phyloP scores from a whole-genome alignment of 1,140 invertebrate species.

The Myzus persicae region DNA sequence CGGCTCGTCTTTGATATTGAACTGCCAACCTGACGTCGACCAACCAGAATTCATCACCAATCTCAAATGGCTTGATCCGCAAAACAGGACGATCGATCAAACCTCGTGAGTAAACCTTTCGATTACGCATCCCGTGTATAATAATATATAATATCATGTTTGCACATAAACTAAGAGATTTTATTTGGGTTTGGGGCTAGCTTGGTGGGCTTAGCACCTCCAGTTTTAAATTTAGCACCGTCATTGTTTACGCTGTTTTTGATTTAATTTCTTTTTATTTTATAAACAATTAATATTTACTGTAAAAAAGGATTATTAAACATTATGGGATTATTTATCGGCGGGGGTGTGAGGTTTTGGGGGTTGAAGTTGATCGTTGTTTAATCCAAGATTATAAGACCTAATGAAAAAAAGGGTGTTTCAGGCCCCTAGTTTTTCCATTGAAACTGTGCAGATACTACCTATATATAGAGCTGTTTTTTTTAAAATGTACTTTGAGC shows the following conservation, averaged over 20 bases:
- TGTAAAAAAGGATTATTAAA: neutral
- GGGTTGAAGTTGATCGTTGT: neutral
- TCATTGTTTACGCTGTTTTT: neutral
- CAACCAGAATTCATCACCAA: conserved; percentile 38
- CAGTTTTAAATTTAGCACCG: neutral
- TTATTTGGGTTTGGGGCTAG: neutral
- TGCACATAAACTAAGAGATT: neutral
- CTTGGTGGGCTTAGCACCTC: neutral
- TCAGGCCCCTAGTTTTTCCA: neutral
- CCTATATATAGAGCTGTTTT: too few species aligned
- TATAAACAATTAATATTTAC: neutral
- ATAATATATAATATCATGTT: too few species aligned
- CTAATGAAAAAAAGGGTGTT: neutral
- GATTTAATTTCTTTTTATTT: neutral
- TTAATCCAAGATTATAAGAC: neutral
- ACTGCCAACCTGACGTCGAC: conserved; percentile 73
- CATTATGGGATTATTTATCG: neutral
- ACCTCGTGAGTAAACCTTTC: conserved; percentile 61
- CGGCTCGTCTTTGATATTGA: conserved; percentile 74
- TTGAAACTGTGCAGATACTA: neutral
- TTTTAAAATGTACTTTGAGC: too few species aligned
- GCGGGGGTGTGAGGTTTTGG: neutral
- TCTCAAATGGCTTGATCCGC: conserved; percentile 77
- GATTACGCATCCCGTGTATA: neutral
- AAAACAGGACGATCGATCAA: conserved; percentile 70